phyloP scores from a whole-genome alignment of 1,140 invertebrate genomes.

The Drosophila triauraria region DNA sequence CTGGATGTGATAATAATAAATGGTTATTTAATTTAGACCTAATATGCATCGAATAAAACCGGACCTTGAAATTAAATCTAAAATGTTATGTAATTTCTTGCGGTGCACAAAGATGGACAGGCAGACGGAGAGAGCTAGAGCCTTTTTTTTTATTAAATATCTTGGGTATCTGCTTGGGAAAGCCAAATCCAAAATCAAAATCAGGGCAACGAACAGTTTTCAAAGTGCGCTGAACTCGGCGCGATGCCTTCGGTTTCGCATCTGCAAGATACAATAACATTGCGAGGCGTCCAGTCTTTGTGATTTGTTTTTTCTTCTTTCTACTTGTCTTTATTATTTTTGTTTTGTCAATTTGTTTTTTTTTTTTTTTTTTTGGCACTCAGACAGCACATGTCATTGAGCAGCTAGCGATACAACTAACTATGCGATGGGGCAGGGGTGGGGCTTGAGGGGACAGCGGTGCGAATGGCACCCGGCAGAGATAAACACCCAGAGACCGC shows the following conservation, averaged over 20 bases:
- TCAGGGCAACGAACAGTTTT: slow-evolving; percentile 67
- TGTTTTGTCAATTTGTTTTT: background rate
- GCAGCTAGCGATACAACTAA: slow-evolving; percentile 69
- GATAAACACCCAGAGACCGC: slow-evolving; percentile 45
- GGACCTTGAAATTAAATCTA: too few relatives aligned
- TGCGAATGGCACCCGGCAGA: slow-evolving; percentile 24
- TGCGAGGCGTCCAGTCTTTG: slow-evolving; percentile 52
- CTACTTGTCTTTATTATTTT: background rate
- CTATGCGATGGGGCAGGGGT: slow-evolving; percentile 37
- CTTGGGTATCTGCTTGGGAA: slow-evolving; percentile 31
- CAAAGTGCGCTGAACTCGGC: slow-evolving; percentile 74
- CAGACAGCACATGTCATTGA: slow-evolving; percentile 74
- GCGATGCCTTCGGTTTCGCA: slow-evolving; percentile 45
- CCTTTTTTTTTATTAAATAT: slow-evolving; percentile 7
- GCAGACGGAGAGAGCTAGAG: background rate
- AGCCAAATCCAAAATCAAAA: slow-evolving; percentile 42
- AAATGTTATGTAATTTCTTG: too few relatives aligned
- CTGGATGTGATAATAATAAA: too few relatives aligned
- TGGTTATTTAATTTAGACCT: too few relatives aligned
- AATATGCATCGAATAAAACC: too few relatives aligned
- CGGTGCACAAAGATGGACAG: background rate
- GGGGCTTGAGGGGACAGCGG: background rate
- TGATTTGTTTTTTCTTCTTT: slow-evolving; percentile 6
- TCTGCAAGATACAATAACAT: slow-evolving; percentile 67
- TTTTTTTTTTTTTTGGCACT: slow-evolving; percentile 60